Base-by-base conservation (phyloP, 1,140 invertebrate genomes). In the Galendromus occidentalis region DNA sequence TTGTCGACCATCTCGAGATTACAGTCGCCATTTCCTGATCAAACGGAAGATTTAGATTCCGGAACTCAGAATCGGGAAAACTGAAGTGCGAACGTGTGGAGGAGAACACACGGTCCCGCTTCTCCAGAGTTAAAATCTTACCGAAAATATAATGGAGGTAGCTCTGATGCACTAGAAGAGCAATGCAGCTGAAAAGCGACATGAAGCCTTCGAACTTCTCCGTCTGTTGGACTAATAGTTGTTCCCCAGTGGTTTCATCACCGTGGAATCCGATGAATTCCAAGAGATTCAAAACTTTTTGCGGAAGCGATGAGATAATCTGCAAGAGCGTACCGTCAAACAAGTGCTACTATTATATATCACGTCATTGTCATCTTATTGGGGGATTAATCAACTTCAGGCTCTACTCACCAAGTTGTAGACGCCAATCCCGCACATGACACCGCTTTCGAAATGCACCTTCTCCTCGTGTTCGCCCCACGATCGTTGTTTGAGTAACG, bases 111-210 rank as follows among this genome's bases (percentile, higher is more conserved):
- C n/a, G n/a, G n/a, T n/a, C n/a, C n/a, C n/a, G n/a, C n/a, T n/a
- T 39, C 33, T 39, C 4, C 33, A 39, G 9, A 9, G 9, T 39
- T 39, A 47, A 6, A 14, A 47, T 47, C 14, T 59, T 25, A 59
- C 51, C 51, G 51, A 59, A 59, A 59, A 59, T 59, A 22, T 59
- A 59, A 22, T 59, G 22, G 51, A 59, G 51, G 25, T 59, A 59
- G 5, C 25, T 59, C 20, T 59, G 51, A 22, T 59, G 33, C 4
- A 59, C 33, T 17, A 59, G 51, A 22, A 59, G 51, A 2, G 51
- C 51, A 22, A 25, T 14, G 22, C 51, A 59, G 22, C 51, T 59
- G 25, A 59, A 25, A 25, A 59, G 12, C 14, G 51, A 17, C 51
- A 59, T 59, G 22, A 18, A 59, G 51, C 51, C 51, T 22, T 59